phyloP scores from a whole-genome alignment of 2,113 vertebrate species.

The Nansenia antarctica region DNA sequence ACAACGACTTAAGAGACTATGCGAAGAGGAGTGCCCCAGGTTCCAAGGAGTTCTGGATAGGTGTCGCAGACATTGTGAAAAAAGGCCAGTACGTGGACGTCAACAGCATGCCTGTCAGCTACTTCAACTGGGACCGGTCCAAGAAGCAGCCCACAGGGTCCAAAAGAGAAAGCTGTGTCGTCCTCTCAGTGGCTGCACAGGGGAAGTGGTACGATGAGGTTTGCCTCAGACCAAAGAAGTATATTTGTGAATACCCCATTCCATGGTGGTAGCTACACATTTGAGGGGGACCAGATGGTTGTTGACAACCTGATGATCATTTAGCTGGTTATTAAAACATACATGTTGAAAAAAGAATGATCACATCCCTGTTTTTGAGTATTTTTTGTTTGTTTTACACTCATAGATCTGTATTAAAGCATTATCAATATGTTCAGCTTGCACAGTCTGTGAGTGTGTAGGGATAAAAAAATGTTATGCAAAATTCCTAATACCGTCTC shows the following conservation, averaged over 20 bases:
- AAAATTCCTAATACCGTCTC: too few species aligned
- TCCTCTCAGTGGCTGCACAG: conserved; percentile 82
- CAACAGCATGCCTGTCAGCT: conserved; percentile 83
- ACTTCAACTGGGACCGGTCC: conserved; percentile 88
- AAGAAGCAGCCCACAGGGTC: conserved; percentile 88
- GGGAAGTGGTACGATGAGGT: conserved; percentile 93
- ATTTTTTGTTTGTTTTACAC: not conserved
- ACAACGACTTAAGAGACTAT: conserved; percentile 83
- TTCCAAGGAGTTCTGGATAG: conserved; percentile 89
- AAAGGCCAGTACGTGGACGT: conserved; percentile 95
- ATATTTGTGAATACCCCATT: conserved; percentile 94
- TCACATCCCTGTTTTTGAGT: not conserved
- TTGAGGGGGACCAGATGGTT: conserved; percentile 5
- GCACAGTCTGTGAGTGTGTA: not conserved
- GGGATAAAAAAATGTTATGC: not conserved
- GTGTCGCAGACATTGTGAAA: conserved; percentile 87
- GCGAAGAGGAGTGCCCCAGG: conserved; percentile 81
- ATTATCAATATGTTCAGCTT: not conserved
- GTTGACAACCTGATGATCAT: conserved; percentile 16
- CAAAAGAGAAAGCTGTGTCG: conserved; percentile 89
- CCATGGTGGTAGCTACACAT: too few species aligned
- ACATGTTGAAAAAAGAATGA: not conserved
- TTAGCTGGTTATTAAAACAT: conserved; percentile 25
- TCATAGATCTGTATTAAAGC: not conserved
- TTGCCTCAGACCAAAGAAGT: conserved; percentile 89